phyloP scores from a whole-genome alignment of 2,113 vertebrate genomes.

The Mola mola region DNA sequence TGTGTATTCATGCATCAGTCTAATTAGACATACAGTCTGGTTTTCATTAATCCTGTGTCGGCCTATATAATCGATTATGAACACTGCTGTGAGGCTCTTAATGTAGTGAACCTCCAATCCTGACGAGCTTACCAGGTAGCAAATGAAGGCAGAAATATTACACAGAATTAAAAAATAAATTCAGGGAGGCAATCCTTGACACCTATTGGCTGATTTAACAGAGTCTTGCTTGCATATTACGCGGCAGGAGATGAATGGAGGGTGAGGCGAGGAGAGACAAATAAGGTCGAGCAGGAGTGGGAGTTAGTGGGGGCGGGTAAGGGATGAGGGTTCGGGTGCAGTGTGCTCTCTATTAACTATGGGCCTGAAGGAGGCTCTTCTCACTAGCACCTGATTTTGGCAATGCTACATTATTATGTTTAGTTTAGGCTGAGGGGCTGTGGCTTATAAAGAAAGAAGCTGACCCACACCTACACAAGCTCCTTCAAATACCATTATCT shows the following conservation, averaged over 20 bases:
- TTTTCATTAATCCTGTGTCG: constrained; percentile 20
- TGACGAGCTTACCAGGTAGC: not conserved
- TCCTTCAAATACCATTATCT: constrained; percentile 60
- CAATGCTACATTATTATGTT: constrained; percentile 60
- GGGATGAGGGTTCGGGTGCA: constrained; percentile 7
- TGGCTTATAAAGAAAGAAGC: constrained; percentile 49
- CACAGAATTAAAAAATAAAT: constrained; percentile 65
- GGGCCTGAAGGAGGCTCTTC: constrained; percentile 47
- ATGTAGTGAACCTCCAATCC: constrained; percentile 27
- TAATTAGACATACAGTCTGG: constrained; percentile 29
- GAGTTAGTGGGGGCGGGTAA: not conserved
- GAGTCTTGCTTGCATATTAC: constrained; percentile 60
- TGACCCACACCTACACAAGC: constrained; percentile 66
- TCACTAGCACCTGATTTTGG: constrained; percentile 32
- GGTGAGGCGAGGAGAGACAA: constrained; percentile 67
- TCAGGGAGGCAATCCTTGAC: constrained; percentile 64
- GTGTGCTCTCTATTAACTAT: constrained; percentile 55
- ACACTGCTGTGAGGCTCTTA: constrained; percentile 26
- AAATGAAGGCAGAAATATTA: constrained; percentile 1
- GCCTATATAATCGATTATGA: constrained; percentile 53
- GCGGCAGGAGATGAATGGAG: constrained; percentile 79
- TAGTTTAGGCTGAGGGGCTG: constrained; percentile 54
- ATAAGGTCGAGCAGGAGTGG: constrained; percentile 72
- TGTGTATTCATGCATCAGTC: constrained; percentile 27
- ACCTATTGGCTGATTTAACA: constrained; percentile 68